phyloP scores from a whole-genome alignment of 53 echinoderm and acorn worm species.

The Echinometra lucunter region DNA sequence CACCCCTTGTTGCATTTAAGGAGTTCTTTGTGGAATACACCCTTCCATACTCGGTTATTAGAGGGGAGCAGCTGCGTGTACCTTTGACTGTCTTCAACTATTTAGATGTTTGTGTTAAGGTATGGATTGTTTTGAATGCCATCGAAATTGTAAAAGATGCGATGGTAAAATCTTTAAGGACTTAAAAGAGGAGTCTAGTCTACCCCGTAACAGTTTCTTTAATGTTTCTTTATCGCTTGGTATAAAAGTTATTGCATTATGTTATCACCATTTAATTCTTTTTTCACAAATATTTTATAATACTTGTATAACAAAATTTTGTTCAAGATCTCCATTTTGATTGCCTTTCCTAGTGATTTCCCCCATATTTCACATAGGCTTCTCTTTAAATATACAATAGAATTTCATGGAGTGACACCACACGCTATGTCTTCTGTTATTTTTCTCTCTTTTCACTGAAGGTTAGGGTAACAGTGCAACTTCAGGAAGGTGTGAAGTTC shows the following conservation, averaged over 20 bases:
- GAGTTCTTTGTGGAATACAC: conserved; percentile 94
- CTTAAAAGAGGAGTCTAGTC: too few species aligned
- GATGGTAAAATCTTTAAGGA: neutral
- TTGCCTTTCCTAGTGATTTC: too few species aligned
- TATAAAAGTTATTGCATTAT: too few species aligned
- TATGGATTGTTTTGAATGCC: conserved; percentile 16
- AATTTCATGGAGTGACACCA: neutral
- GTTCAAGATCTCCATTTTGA: too few species aligned
- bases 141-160: neutral
- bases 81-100: conserved; percentile 94
- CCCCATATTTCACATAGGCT: too few species aligned
- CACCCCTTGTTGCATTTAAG: conserved; percentile 82
- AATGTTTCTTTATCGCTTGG: too few species aligned
- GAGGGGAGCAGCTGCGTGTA: conserved; percentile 90
- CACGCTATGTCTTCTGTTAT: neutral
- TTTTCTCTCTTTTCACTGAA: neutral
- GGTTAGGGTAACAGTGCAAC: conserved; percentile 78
- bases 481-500: conserved; percentile 87
- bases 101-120: conserved; percentile 92
- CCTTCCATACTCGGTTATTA: conserved; percentile 91
- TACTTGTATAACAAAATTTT: too few species aligned
- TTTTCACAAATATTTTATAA: too few species aligned
- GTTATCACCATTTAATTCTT: too few species aligned
- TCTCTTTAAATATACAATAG: too few species aligned
- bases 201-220: too few species aligned